These are phyloP conservation scores for Zophobas atratus DNA, from an alignment of 1,140 invertebrate species.

Conservation along the genomic window DNA sequence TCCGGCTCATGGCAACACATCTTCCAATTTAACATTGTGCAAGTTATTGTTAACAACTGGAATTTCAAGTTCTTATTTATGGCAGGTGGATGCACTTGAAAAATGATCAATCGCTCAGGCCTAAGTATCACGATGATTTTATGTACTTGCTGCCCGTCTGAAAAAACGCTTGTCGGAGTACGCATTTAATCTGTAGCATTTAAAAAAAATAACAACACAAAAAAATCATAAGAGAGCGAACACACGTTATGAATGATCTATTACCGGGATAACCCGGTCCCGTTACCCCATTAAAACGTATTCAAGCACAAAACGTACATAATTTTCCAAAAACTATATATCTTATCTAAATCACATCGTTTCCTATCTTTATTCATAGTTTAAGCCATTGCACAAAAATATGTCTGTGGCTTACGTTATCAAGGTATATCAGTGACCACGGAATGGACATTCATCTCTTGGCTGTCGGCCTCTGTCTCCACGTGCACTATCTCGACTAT, in stretches of 20 bases:
- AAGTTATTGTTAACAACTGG: background rate
- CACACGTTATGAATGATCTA: background rate
- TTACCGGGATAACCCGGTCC: slow-evolving; percentile 20
- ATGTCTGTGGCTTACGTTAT: slow-evolving; percentile 48
- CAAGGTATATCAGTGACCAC: slow-evolving; percentile 45
- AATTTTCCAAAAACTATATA: slow-evolving; percentile 11
- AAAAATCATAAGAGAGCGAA: background rate
- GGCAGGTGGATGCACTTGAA: background rate
- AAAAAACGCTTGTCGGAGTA: too few species aligned
- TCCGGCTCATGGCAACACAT: background rate
- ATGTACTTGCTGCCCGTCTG: too few species aligned
- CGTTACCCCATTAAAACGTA: slow-evolving; percentile 22
- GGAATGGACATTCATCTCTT: slow-evolving; percentile 54
- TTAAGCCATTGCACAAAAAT: slow-evolving; percentile 47
- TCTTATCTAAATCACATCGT: slow-evolving; percentile 52
- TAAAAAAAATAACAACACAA: too few species aligned
- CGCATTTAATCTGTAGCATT: too few species aligned
- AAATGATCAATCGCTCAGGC: background rate
- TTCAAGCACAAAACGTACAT: slow-evolving; percentile 5
- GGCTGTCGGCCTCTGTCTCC: slow-evolving; percentile 52
- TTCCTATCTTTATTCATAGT: slow-evolving; percentile 49
- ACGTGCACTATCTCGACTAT: slow-evolving; percentile 46
- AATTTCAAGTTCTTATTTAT: background rate
- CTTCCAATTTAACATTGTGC: background rate
- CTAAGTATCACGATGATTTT: background rate